Evolutionary conservation across 2,888 invertebrate species (phyloP).

Genomic region (Germaria angustata): DNA sequence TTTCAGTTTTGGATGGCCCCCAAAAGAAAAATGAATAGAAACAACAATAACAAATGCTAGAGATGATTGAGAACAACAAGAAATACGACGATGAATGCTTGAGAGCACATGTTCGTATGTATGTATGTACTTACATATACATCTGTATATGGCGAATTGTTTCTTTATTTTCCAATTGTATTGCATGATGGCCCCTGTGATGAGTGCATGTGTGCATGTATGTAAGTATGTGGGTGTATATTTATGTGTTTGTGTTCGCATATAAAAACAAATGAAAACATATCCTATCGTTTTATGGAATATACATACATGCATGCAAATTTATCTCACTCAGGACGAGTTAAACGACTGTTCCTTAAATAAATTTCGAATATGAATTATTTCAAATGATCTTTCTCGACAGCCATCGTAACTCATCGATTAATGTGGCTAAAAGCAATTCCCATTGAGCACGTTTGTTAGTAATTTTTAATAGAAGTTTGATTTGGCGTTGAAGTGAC

Average conservation of each 20-base stretch:
- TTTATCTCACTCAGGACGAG: neutral
- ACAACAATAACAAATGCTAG: neutral
- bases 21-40: neutral
- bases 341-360: neutral
- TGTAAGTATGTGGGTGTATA: too few species aligned
- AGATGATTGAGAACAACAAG: slow-evolving; percentile 22
- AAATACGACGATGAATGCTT: neutral
- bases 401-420: neutral
- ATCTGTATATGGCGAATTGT: neutral
- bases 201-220: neutral
- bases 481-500: neutral
- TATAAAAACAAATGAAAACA: slow-evolving; percentile 7
- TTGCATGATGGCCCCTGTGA: slow-evolving; percentile 7
- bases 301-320: too few species aligned
- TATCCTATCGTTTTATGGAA: neutral
- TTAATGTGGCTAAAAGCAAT: neutral
- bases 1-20: slow-evolving; percentile 42
- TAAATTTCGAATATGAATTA: neutral
- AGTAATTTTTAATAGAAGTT: neutral
- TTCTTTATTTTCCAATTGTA: slow-evolving; percentile 4
- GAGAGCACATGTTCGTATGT: neutral
- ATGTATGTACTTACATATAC: neutral
- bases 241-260: neutral
- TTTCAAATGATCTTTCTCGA: neutral
- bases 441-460: neutral